Conservation (phyloP, 2,113 vertebrate genomes). For the Phocoena sinus region DNA sequence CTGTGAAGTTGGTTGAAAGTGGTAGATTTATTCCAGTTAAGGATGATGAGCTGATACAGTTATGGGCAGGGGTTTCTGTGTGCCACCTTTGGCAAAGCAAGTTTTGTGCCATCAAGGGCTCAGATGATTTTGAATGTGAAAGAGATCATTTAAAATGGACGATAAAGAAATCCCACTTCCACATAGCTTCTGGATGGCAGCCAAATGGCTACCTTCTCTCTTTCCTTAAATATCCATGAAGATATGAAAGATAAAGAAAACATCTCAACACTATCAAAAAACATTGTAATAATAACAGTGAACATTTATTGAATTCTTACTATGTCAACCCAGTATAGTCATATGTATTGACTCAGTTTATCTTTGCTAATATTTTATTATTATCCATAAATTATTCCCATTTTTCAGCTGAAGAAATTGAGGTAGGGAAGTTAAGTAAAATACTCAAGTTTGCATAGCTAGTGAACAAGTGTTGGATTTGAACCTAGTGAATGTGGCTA, state of each 20-base stretch:
- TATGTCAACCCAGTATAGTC: not conserved
- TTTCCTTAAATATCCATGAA: not conserved
- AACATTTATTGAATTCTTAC: not conserved
- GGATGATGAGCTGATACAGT: not conserved
- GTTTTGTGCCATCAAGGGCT: fast-evolving
- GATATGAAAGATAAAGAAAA: not conserved
- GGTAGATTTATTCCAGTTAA: not conserved
- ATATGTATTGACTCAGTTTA: not conserved
- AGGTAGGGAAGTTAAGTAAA: not conserved
- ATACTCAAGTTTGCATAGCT: not conserved
- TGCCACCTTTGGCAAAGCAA: not conserved
- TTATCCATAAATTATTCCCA: not conserved
- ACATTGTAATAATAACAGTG: not conserved
- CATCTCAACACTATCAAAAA: not conserved
- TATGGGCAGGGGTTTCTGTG: not conserved
- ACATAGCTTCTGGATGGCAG: not conserved
- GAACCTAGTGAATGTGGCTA: not conserved
- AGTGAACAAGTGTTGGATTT: not conserved
- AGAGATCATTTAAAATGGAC: not conserved
- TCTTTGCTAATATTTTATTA: not conserved
- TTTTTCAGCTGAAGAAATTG: not conserved
- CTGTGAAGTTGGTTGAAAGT: not conserved
- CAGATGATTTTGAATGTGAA: not conserved
- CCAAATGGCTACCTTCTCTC: not conserved
- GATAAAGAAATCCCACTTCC: not conserved